Conservation (phyloP, 1,140 invertebrate species). For the Macrotrachela quadricornifera region DNA sequence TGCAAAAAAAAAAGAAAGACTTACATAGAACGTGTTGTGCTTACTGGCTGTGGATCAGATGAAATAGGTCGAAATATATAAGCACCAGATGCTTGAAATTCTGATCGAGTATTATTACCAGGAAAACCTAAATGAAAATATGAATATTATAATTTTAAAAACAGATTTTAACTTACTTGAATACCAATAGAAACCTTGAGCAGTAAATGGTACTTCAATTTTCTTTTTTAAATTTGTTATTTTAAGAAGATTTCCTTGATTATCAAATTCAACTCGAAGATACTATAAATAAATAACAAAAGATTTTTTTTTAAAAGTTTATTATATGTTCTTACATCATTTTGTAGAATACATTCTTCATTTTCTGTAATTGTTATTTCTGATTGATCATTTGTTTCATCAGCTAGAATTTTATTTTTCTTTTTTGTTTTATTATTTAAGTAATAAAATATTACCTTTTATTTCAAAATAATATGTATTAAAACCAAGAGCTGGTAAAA, state of each 20-base stretch:
- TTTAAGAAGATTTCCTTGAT: not conserved
- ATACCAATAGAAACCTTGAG: too few species aligned
- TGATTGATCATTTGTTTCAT: too few species aligned
- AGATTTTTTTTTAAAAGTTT: too few species aligned
- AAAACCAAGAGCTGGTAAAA: not conserved
- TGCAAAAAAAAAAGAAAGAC: too few species aligned
- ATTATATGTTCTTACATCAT: too few species aligned
- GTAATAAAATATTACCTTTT: not conserved
- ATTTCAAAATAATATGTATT: not conserved
- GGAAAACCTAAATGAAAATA: not conserved
- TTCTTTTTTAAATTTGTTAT: not conserved
- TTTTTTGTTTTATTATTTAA: too few species aligned
- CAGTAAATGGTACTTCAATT: not conserved
- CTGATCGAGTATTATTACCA: constrained; percentile 16
- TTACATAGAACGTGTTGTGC: too few species aligned
- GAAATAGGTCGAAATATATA: constrained; percentile 4
- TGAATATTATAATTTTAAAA: not conserved
- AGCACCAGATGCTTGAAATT: constrained; percentile 17
- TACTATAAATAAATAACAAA: not conserved
- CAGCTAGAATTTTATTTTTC: too few species aligned
- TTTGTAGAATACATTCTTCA: too few species aligned
- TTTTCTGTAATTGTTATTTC: too few species aligned
- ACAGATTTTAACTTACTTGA: not conserved
- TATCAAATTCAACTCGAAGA: constrained; percentile 6
- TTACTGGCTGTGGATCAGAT: too few species aligned